These are phyloP conservation scores for Phodopus roborovskii DNA, from an alignment of 2,113 vertebrate genomes.

Conservation along the genomic window DNA sequence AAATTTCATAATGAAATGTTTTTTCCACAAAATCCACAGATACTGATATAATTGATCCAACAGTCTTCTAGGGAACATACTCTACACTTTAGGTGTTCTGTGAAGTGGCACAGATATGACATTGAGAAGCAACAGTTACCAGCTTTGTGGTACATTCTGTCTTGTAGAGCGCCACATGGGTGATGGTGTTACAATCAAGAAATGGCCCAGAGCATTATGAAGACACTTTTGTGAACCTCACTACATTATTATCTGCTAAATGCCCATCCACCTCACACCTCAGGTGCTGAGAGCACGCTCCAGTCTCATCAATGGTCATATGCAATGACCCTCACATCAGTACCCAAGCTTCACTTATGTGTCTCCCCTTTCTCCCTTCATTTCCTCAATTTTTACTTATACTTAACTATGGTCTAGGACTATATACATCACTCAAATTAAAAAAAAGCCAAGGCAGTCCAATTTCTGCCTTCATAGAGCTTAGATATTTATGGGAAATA, in stretches of 20 bases:
- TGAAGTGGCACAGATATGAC: neutral
- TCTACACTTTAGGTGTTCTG: neutral
- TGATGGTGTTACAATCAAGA: neutral
- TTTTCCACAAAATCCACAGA: neutral
- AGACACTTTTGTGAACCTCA: neutral
- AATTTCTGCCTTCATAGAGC: neutral
- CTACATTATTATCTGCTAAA: neutral
- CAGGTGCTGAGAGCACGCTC: neutral
- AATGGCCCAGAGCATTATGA: neutral
- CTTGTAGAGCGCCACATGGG: neutral
- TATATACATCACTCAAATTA: neutral
- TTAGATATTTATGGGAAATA: neutral
- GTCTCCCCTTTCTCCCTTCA: neutral
- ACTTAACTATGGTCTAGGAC: neutral
- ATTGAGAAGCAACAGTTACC: neutral
- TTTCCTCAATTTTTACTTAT: constrained; percentile 9
- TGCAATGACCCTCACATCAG: neutral
- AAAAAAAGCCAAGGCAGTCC: neutral
- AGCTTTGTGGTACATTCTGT: neutral
- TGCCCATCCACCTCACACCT: neutral
- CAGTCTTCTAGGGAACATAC: neutral
- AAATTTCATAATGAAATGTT: neutral
- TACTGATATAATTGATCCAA: neutral
- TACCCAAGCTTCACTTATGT: neutral
- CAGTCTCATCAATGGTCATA: neutral